phyloP scores from a whole-genome alignment of 2,797 vertebrate species.

The Psittacula echo region DNA sequence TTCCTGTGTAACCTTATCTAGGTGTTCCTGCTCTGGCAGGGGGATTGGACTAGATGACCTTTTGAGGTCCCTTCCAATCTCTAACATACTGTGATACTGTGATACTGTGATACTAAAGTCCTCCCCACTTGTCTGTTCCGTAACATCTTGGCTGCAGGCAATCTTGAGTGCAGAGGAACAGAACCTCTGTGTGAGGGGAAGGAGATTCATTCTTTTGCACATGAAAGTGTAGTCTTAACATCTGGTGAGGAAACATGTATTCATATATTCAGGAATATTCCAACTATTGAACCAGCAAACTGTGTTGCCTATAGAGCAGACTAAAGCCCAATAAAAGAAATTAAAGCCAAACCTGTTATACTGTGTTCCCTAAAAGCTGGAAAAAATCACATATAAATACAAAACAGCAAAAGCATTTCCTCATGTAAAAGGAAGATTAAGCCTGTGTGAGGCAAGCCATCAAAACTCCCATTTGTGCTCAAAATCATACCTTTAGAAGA shows the following conservation, averaged over 20 bases:
- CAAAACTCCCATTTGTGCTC: not conserved
- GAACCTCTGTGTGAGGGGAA: fast-evolving
- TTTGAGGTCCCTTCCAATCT: too few species aligned
- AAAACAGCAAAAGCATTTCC: not conserved
- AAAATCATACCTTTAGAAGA: not conserved
- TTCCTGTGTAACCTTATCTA: too few species aligned
- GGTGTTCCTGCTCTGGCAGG: too few species aligned
- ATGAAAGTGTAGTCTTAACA: not conserved
- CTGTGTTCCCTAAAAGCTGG: not conserved
- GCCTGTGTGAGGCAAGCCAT: not conserved
- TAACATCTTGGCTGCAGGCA: not conserved
- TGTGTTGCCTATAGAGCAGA: not conserved
- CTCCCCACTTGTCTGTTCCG: fast-evolving
- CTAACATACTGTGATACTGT: too few species aligned
- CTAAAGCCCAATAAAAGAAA: not conserved
- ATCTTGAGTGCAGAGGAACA: fast-evolving
- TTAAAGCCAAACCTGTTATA: not conserved
- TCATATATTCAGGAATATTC: not conserved
- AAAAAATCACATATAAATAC: not conserved
- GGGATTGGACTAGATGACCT: too few species aligned
- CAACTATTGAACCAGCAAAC: not conserved
- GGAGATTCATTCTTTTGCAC: not conserved
- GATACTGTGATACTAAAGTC: not conserved
- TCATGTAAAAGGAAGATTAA: not conserved
- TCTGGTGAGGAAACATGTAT: fast-evolving